phyloP scores from a whole-genome alignment of 2,113 vertebrate species.

The Carassius carassius region DNA sequence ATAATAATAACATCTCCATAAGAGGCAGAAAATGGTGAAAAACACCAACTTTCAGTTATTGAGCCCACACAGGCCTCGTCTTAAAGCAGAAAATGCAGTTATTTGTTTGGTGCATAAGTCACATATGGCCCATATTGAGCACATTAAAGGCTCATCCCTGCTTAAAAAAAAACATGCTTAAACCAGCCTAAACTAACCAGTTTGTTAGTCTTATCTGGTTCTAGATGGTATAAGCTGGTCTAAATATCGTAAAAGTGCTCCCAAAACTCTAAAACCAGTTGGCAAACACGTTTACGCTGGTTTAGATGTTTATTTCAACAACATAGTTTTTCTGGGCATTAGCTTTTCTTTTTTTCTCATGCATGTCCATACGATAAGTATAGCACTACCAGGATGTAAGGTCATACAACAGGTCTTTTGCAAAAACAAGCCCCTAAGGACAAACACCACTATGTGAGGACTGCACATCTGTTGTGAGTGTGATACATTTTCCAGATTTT shows the following conservation, averaged over 20 bases:
- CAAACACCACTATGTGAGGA: background rate
- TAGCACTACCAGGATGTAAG: background rate
- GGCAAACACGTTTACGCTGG: background rate
- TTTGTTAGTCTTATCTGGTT: background rate
- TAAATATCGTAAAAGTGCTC: background rate
- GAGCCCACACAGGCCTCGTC: background rate
- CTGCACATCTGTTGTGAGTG: background rate
- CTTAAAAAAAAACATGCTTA: background rate
- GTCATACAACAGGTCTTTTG: background rate
- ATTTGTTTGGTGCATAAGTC: background rate
- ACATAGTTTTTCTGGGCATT: background rate
- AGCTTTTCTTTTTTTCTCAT: background rate
- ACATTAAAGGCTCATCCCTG: background rate
- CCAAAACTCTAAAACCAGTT: background rate
- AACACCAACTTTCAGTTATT: background rate
- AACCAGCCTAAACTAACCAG: background rate
- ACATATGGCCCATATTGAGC: background rate
- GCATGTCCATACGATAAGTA: background rate
- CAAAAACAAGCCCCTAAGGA: slow-evolving; percentile 9
- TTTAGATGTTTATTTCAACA: background rate
- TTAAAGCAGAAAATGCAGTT: background rate
- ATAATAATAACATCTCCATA: background rate
- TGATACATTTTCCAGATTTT: background rate
- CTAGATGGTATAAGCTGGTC: background rate
- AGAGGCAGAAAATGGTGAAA: background rate